Evolutionary conservation across 2,888 invertebrate genomes (phyloP).

Genomic region (Troilus luridus): DNA sequence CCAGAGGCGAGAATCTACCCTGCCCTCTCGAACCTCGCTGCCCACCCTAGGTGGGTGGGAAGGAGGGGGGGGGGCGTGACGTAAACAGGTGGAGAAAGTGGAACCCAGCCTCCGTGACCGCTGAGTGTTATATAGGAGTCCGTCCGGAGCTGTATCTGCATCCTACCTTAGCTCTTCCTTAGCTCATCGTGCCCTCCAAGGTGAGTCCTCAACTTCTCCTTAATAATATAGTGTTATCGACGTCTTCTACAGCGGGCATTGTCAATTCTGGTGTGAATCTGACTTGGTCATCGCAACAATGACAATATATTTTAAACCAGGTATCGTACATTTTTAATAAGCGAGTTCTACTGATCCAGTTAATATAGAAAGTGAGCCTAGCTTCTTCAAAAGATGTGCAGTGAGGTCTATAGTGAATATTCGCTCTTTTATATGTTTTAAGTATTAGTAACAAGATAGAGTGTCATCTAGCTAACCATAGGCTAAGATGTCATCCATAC

Average conservation of each 20-base stretch:
- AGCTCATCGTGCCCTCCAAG: not conserved
- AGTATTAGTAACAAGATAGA: no score
- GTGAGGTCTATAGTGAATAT: no score
- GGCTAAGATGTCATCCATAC: no score
- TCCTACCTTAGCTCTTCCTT: not conserved
- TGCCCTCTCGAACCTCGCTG: not conserved
- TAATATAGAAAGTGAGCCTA: no score
- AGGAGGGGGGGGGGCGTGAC: not conserved
- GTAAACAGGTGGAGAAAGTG: not conserved
- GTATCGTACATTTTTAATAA: not conserved
- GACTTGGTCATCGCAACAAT: not conserved
- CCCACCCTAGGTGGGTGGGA: not conserved
- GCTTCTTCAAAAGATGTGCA: no score
- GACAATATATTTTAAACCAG: not conserved
- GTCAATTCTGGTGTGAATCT: no score
- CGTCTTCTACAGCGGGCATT: not conserved
- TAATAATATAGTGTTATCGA: not conserved
- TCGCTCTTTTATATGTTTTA: no score
- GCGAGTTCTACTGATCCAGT: no score
- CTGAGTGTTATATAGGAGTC: constrained; percentile 1
- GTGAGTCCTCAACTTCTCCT: constrained; percentile 31
- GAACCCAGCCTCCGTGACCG: constrained; percentile 15
- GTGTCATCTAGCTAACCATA: no score
- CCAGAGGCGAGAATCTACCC: not conserved
- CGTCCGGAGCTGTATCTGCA: not conserved